These are phyloP conservation scores for Chloroceryle aenea DNA, from an alignment of 2,113 vertebrate genomes.

Conservation along the genomic window DNA sequence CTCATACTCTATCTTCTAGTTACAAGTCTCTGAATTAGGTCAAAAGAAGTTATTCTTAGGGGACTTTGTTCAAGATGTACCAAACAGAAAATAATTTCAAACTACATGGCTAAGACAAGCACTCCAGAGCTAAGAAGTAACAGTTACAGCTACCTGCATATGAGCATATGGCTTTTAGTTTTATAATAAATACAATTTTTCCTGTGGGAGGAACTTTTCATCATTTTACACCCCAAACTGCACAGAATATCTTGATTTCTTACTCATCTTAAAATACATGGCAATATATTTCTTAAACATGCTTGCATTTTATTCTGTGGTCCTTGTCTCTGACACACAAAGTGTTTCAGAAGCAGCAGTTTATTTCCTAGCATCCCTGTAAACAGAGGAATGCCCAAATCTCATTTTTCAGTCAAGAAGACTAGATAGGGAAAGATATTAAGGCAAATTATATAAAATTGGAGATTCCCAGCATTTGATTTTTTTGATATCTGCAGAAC, in stretches of 20 bases:
- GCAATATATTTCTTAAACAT: not conserved
- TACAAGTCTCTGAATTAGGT: not conserved
- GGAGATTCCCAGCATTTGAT: not conserved
- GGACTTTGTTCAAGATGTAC: not conserved
- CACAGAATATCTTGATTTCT: not conserved
- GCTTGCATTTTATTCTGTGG: not conserved
- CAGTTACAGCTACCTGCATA: not conserved
- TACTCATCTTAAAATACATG: not conserved
- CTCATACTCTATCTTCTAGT: not conserved
- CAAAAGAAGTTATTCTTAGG: not conserved
- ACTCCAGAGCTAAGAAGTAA: not conserved
- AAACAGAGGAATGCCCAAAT: not conserved
- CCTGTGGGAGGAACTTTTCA: not conserved
- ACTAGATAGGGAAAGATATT: not conserved
- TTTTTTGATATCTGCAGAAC: not conserved
- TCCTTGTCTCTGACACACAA: not conserved
- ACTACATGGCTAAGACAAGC: not conserved
- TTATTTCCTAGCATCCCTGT: not conserved
- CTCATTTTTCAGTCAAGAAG: not conserved
- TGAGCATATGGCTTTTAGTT: not conserved
- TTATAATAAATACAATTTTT: not conserved
- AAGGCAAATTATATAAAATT: not conserved
- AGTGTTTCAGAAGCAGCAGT: not conserved
- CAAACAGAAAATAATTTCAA: not conserved
- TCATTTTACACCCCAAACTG: not conserved